Conservation (phyloP, 2,888 invertebrate genomes). For the Cloeon dipterum region DNA sequence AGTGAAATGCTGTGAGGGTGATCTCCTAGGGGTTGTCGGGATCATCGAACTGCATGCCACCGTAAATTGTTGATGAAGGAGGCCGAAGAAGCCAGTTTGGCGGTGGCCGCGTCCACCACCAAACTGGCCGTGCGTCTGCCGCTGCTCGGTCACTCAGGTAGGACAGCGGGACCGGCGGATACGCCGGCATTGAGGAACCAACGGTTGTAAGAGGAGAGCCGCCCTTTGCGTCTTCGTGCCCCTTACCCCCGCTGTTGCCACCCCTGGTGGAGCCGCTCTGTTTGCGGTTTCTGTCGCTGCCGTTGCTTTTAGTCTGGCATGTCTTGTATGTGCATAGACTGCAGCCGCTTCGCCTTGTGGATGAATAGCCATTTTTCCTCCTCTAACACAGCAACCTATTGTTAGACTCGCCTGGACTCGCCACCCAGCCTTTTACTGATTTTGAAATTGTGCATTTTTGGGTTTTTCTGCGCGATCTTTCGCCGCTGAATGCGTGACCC, state of each 20-base stretch:
- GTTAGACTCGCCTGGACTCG: too few species aligned
- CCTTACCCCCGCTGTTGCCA: too few species aligned
- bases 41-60: slow-evolving; percentile 25
- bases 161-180: slow-evolving; percentile 36
- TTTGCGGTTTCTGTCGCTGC: slow-evolving; percentile 13
- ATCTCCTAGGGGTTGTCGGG: slow-evolving; percentile 2
- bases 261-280: not conserved
- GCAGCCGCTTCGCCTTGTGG: slow-evolving; percentile 69
- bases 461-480: slow-evolving; percentile 84
- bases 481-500: slow-evolving; percentile 82
- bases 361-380: slow-evolving; percentile 74
- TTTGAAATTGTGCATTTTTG: slow-evolving; percentile 77
- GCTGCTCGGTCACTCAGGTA: slow-evolving; percentile 13
- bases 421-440: slow-evolving; percentile 75
- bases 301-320: slow-evolving; percentile 23
- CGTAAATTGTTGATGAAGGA: slow-evolving; percentile 38
- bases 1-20: slow-evolving; percentile 5
- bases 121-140: too few species aligned
- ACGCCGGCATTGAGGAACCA: slow-evolving; percentile 12
- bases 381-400: slow-evolving; percentile 71
- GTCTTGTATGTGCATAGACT: slow-evolving; percentile 33
- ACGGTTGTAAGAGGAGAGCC: slow-evolving; percentile 2
- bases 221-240: slow-evolving; percentile 2
- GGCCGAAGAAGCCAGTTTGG: slow-evolving; percentile 11
- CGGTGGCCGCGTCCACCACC: too few species aligned